Conservation (phyloP, 2,797 vertebrate species). For the Mus minutoides region DNA sequence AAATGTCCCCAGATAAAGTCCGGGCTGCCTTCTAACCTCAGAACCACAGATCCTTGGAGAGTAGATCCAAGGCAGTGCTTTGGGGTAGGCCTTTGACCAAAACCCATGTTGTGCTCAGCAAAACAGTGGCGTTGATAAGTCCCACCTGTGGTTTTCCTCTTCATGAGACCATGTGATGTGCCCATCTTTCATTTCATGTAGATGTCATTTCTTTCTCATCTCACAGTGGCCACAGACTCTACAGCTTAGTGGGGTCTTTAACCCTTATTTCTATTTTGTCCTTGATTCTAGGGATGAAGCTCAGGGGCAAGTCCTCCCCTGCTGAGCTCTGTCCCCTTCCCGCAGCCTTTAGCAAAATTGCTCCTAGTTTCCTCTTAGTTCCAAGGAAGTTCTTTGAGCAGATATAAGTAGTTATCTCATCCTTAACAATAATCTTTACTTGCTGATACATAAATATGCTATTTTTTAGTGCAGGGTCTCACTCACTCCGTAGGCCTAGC, state of each 20-base stretch:
- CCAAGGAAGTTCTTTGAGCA: background rate
- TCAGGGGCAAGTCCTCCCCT: background rate
- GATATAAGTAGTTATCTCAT: background rate
- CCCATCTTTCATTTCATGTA: constrained; percentile 71
- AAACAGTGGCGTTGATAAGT: background rate
- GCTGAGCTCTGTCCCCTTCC: background rate
- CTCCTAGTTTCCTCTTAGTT: constrained; percentile 70
- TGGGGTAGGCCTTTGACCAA: background rate
- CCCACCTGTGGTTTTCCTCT: constrained; percentile 14
- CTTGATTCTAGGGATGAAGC: background rate
- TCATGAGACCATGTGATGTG: constrained; percentile 63
- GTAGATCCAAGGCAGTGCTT: background rate
- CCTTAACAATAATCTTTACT: background rate
- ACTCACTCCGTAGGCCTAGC: background rate
- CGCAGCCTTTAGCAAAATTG: constrained; percentile 72
- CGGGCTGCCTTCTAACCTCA: background rate
- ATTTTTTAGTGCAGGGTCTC: background rate
- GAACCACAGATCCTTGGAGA: background rate
- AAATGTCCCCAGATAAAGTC: background rate
- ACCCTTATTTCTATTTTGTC: background rate
- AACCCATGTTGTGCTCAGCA: constrained; percentile 15
- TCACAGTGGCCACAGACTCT: constrained; percentile 82
- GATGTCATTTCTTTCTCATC: constrained; percentile 81
- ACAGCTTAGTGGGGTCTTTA: constrained; percentile 79
- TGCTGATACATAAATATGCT: background rate